These are phyloP conservation scores for Limonius californicus DNA, from an alignment of 1,140 invertebrate species.

Conservation along the genomic window DNA sequence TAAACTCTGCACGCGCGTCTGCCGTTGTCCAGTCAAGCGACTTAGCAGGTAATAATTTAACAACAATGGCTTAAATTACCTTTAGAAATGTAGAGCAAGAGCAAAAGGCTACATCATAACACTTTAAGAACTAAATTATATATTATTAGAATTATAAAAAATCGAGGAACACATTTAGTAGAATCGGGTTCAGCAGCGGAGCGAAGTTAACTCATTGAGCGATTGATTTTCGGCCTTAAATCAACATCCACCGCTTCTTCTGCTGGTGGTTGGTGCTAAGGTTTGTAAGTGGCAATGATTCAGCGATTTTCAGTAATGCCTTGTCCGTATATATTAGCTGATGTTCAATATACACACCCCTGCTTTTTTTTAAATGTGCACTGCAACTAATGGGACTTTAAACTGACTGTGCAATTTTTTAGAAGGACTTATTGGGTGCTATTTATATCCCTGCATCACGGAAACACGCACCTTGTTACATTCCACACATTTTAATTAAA, in stretches of 20 bases:
- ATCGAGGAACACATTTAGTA: slow-evolving; percentile 14
- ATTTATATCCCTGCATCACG: too few species aligned
- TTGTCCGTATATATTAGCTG: slow-evolving; percentile 5
- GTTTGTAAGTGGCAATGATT: slow-evolving; percentile 29
- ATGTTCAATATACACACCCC: not conserved
- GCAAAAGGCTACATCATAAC: slow-evolving; percentile 32
- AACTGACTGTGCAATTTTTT: slow-evolving; percentile 1
- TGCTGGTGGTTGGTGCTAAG: not conserved
- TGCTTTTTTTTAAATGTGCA: not conserved
- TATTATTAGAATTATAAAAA: slow-evolving; percentile 36
- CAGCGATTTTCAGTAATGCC: slow-evolving; percentile 28
- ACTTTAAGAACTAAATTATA: slow-evolving; percentile 39
- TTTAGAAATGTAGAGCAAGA: slow-evolving; percentile 30
- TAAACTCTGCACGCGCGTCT: not conserved
- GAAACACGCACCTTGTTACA: too few species aligned
- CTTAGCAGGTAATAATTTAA: slow-evolving; percentile 35
- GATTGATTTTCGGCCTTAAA: not conserved
- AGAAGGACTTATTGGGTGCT: not conserved
- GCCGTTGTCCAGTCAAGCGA: not conserved
- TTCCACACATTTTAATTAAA: too few species aligned
- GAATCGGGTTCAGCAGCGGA: not conserved
- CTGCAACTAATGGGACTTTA: not conserved
- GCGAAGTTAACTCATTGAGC: not conserved
- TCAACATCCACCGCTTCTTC: not conserved
- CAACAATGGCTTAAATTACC: slow-evolving; percentile 33